These are phyloP conservation scores for Poecilus cupreus DNA, from an alignment of 2,888 invertebrate species.

Conservation along the genomic window DNA sequence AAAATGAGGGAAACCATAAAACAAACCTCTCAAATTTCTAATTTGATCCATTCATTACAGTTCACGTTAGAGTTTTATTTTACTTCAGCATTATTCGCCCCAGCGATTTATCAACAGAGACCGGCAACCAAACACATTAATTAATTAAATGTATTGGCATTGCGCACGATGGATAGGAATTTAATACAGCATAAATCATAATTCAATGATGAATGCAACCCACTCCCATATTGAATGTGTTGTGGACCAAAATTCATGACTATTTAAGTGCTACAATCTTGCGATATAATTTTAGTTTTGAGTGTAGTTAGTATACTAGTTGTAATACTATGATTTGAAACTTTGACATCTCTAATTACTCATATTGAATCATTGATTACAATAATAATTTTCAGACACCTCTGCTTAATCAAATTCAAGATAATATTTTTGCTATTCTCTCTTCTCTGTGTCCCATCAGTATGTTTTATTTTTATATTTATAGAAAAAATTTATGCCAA, in stretches of 20 bases:
- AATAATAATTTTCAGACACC: too few species aligned
- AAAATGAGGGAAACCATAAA: neutral
- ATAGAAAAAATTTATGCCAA: too few species aligned
- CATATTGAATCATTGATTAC: too few species aligned
- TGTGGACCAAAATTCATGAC: neutral
- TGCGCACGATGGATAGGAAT: conserved; percentile 50
- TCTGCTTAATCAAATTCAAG: too few species aligned
- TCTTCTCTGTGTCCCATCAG: too few species aligned
- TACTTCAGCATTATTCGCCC: conserved; percentile 45
- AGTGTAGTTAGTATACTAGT: neutral
- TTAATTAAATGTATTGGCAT: conserved; percentile 57
- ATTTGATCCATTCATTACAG: conserved; percentile 37
- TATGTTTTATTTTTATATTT: too few species aligned
- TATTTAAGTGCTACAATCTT: neutral
- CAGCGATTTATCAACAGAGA: conserved; percentile 43
- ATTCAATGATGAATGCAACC: conserved; percentile 12
- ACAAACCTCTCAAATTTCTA: conserved; percentile 24
- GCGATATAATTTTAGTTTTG: neutral
- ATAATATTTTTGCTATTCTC: too few species aligned
- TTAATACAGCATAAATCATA: conserved; percentile 57
- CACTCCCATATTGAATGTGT: neutral
- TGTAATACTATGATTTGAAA: too few species aligned
- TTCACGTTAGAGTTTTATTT: conserved; percentile 46
- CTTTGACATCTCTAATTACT: too few species aligned
- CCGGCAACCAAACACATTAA: conserved; percentile 54